phyloP scores from a whole-genome alignment of 2,888 invertebrate genomes.

The Spilarctia lutea region DNA sequence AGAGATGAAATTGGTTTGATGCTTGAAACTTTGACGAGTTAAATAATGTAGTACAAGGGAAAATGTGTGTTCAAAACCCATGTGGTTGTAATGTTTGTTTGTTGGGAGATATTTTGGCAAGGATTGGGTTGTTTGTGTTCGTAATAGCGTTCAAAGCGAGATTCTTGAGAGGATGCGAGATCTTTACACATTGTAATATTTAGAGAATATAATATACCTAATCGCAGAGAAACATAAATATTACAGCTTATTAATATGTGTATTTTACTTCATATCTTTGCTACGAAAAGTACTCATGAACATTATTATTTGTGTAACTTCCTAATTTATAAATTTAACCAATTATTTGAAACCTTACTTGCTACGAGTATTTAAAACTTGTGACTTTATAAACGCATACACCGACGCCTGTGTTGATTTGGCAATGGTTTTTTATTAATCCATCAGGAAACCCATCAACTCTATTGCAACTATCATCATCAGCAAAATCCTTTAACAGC shows the following conservation, averaged over 20 bases:
- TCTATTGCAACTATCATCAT: too few relatives aligned
- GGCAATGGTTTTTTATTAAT: too few relatives aligned
- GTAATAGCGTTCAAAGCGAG: slow-evolving; percentile 1
- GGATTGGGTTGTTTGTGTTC: slow-evolving; percentile 1
- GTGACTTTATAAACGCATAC: too few relatives aligned
- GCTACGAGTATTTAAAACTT: too few relatives aligned
- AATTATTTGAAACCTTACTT: too few relatives aligned
- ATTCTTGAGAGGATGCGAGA: background rate
- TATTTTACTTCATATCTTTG: background rate
- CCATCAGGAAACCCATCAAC: too few relatives aligned
- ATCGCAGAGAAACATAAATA: background rate
- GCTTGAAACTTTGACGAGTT: slow-evolving; percentile 10
- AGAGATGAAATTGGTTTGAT: background rate
- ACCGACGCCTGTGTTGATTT: too few relatives aligned
- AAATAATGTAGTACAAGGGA: background rate
- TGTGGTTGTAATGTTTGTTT: slow-evolving; percentile 9
- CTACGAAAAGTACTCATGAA: background rate
- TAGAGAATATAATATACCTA: background rate
- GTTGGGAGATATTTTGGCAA: background rate
- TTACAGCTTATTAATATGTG: background rate
- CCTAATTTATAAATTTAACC: background rate
- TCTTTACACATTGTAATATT: background rate
- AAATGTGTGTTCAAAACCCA: slow-evolving; percentile 4
- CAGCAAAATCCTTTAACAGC: too few relatives aligned
- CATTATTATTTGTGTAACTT: background rate